Evolutionary conservation across 2,888 invertebrate genomes (phyloP).

Genomic region (Pristionchus entomophagus): DNA sequence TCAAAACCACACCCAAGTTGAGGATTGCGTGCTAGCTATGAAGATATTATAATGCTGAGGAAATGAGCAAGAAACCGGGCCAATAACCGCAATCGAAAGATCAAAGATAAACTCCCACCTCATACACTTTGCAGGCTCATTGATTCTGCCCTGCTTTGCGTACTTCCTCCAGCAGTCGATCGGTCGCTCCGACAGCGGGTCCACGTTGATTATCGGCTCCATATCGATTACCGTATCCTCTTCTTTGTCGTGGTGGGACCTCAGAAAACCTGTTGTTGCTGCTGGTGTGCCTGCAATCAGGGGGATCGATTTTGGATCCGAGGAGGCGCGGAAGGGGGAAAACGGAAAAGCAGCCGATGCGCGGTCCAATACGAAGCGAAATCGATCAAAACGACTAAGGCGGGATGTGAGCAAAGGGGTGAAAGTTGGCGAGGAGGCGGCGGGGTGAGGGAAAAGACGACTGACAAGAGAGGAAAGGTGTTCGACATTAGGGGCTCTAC

Average conservation of each 20-base stretch:
- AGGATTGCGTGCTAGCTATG: too few relatives aligned
- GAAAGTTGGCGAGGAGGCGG: neutral
- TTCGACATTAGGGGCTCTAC: too few relatives aligned
- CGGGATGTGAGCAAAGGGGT: neutral
- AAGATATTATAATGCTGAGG: too few relatives aligned
- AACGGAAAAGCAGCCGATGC: neutral
- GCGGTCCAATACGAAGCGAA: neutral
- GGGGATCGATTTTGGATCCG: neutral
- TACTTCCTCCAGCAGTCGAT: constrained; percentile 75
- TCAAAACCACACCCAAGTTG: too few relatives aligned
- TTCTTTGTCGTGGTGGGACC: neutral
- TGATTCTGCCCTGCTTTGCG: constrained; percentile 70
- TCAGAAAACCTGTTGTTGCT: constrained; percentile 16
- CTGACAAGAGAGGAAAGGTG: too few relatives aligned
- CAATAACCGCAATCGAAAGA: too few relatives aligned
- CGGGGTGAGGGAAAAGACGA: neutral
- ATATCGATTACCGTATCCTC: constrained; percentile 23
- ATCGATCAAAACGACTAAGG: constrained; percentile 11
- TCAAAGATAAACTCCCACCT: too few relatives aligned
- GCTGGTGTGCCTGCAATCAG: constrained; percentile 26
- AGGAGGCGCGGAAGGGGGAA: neutral
- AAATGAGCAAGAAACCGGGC: too few relatives aligned
- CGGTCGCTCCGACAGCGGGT: constrained; percentile 70
- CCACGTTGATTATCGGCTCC: constrained; percentile 61
- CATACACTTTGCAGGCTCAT: constrained; percentile 71